A percentile compares a stretch with the other conserved stretches of the same genome.
Evolutionary conservation across 2,113 vertebrate species (phyloP).

Genomic region (Melanostigma gelatinosum): DNA sequence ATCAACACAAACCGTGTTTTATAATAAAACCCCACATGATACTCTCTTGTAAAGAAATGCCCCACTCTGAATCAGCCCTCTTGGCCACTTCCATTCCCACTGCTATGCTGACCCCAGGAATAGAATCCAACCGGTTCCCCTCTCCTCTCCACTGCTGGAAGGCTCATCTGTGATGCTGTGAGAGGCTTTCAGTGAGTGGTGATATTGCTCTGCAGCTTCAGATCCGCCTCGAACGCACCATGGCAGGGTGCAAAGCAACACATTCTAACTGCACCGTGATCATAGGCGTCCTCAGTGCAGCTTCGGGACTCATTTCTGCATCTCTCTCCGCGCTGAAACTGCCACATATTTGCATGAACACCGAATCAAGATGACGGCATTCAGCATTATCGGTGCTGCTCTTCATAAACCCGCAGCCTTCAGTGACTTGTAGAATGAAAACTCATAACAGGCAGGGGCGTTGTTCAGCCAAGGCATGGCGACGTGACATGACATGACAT

Average conservation of each 20-base stretch:
- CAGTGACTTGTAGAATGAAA: background rate
- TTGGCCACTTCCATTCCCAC: conserved; percentile 35
- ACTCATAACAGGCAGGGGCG: background rate
- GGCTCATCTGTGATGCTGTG: conserved; percentile 14
- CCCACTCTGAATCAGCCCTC: conserved; percentile 7
- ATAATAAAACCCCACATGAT: background rate
- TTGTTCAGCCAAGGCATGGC: background rate
- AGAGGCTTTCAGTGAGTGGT: conserved; percentile 14
- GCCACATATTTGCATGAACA: conserved; percentile 2
- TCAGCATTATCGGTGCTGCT: conserved; percentile 16
- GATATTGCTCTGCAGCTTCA: conserved; percentile 20
- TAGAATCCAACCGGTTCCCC: conserved; percentile 33
- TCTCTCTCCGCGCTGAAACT: background rate
- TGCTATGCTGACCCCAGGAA: conserved; percentile 30
- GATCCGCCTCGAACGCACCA: conserved; percentile 1
- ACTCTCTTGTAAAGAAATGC: background rate
- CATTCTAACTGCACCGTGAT: background rate
- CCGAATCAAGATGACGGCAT: conserved; percentile 10
- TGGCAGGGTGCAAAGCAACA: conserved; percentile 11
- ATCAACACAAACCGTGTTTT: background rate
- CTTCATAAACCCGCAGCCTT: conserved; percentile 2
- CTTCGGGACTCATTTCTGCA: conserved; percentile 7
- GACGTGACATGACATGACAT: background rate
- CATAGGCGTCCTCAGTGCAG: background rate
- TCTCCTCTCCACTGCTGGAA: conserved; percentile 15